Conservation (phyloP, 2,797 vertebrate species). For the Hozukius guyotensis region DNA sequence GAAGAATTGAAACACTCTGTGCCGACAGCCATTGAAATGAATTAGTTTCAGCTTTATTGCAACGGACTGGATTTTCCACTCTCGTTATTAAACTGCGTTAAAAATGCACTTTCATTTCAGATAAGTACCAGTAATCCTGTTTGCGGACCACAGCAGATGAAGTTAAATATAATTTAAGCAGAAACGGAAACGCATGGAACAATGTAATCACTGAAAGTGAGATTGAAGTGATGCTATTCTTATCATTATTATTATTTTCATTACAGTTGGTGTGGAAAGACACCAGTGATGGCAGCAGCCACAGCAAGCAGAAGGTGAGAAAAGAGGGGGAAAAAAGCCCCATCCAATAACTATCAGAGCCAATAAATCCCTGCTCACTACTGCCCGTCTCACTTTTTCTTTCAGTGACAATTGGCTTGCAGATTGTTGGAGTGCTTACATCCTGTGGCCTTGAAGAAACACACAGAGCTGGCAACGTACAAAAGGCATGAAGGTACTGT, state of each 20-base stretch:
- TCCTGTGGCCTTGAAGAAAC: constrained; percentile 69
- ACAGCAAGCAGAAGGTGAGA: constrained; percentile 66
- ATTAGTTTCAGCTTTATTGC: constrained; percentile 87
- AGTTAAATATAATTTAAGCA: constrained; percentile 88
- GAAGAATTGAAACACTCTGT: constrained; percentile 73
- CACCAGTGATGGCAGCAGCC: constrained; percentile 49
- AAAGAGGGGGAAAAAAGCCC: constrained; percentile 37
- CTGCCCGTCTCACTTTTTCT: constrained; percentile 59
- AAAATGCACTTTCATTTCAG: constrained; percentile 89
- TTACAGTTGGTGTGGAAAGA: constrained; percentile 73
- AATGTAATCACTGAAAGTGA: constrained; percentile 87
- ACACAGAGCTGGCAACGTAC: constrained; percentile 59
- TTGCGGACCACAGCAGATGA: constrained; percentile 83
- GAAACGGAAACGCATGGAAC: constrained; percentile 84
- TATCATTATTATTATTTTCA: constrained; percentile 84
- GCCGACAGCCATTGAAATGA: constrained; percentile 82
- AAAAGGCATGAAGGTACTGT: constrained; percentile 62
- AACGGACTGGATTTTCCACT: constrained; percentile 85
- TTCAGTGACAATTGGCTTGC: constrained; percentile 66
- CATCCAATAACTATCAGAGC: constrained; percentile 71
- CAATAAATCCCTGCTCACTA: constrained; percentile 70
- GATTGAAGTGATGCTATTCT: constrained; percentile 86
- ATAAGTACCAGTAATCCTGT: constrained; percentile 89
- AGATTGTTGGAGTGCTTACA: constrained; percentile 60
- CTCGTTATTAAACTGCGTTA: constrained; percentile 85